Base-by-base conservation (phyloP, 64 coral and sea anemone genomes). In the Pachyseris speciosa region DNA sequence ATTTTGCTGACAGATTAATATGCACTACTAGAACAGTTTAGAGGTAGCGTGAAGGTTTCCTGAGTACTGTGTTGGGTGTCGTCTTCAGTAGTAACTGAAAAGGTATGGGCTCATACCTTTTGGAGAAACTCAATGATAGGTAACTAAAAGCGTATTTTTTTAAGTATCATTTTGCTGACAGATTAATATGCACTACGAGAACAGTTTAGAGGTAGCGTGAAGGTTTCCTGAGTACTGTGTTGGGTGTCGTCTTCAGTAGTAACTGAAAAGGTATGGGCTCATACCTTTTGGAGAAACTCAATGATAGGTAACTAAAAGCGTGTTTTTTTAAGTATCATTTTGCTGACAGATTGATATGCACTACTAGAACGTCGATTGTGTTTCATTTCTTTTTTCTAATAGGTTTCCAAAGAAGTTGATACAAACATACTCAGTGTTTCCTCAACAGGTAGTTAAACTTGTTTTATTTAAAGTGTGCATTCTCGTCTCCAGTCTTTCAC, bases 111-210 rank as follows among this genome's bases (percentile, higher is more conserved):
- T 98, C 96, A 64, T 98, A 98, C 39, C 93, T 98, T 30, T 86
- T 98, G n/a, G 96, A 98, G 85, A 98, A 98, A 64, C 90, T 98
- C 5, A 98, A 98, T 89, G 96, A 98, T 74, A 98, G 96, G 96
- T 98, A 45, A 10, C 26, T 44, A 17, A 69, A 20, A 43, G 51
- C 16, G 11, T 53, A 34, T 55, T 31, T 75, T 59, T 7, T 72
- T 25, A 27, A 67, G 15, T 58, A 16, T 20, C 4, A 58, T 58
- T 58, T n/a, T n/a, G n/a, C n/a, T n/a, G n/a, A n/a, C n/a, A n/a
- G n/a, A n/a, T n/a, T n/a, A n/a, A n/a, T n/a, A n/a, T n/a, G n/a
- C n/a, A n/a, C n/a, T n/a, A n/a, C n/a, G n/a, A n/a, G n/a, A n/a
- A 99, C 63, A 99, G 97, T 78, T 74, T 99, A 67, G 97, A 99